These are phyloP conservation scores for Oscheius sp. DNA, from an alignment of 1,140 invertebrate species.

Conservation along the genomic window DNA sequence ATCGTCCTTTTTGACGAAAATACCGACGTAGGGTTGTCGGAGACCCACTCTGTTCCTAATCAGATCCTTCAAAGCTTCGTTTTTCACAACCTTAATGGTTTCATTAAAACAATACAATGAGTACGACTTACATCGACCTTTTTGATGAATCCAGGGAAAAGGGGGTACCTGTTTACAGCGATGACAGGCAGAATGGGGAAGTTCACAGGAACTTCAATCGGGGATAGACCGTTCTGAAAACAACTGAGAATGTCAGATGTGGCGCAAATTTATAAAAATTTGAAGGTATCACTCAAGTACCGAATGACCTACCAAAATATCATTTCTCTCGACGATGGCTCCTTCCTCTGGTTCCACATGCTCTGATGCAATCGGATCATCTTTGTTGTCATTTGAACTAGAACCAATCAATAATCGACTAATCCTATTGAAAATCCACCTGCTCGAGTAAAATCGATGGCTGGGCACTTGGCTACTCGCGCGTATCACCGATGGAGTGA, in stretches of 20 bases:
- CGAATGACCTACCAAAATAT: not conserved
- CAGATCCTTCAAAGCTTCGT: conserved; percentile 82
- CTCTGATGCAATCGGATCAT: too few species aligned
- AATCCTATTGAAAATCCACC: not conserved
- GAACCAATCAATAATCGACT: not conserved
- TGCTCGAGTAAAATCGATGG: not conserved
- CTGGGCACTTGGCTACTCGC: not conserved
- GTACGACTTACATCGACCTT: conserved; percentile 77
- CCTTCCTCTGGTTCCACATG: not conserved
- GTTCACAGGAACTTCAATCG: conserved; percentile 89
- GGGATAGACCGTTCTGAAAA: conserved; percentile 35
- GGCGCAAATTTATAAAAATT: not conserved
- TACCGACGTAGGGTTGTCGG: conserved; percentile 93
- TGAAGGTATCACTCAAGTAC: not conserved
- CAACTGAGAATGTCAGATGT: too few species aligned
- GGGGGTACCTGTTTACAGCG: conserved; percentile 85
- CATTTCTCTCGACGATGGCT: conserved; percentile 2
- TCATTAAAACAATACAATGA: not conserved
- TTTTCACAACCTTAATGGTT: conserved; percentile 67
- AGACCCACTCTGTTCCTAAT: conserved; percentile 83
- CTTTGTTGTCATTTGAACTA: not conserved
- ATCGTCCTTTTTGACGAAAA: conserved; percentile 90
- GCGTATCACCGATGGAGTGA: not conserved
- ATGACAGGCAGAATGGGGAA: conserved; percentile 94
- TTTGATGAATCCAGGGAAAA: conserved; percentile 97